Evolutionary conservation across 1,140 invertebrate genomes (phyloP).

Genomic region (Drosophila takahashii): DNA sequence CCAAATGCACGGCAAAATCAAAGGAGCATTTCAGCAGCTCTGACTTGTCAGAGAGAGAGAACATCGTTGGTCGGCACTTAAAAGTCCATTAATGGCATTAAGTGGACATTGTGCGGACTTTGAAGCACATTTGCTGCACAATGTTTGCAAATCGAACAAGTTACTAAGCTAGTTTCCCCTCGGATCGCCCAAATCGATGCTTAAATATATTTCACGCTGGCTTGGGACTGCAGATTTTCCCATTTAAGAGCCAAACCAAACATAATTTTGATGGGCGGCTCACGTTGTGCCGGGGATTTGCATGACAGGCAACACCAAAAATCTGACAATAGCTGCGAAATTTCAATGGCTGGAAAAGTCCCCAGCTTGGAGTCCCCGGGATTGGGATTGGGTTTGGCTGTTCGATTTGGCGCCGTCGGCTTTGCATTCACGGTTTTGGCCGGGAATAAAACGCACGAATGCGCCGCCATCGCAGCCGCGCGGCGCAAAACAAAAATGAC

Average conservation of each 20-base stretch:
- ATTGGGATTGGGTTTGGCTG: slow-evolving; percentile 20
- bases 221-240: neutral
- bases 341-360: slow-evolving; percentile 63
- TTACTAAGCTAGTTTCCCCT: slow-evolving; percentile 5
- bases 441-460: slow-evolving; percentile 79
- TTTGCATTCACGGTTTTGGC: slow-evolving; percentile 76
- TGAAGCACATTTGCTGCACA: slow-evolving; percentile 63
- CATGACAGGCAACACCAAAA: slow-evolving; percentile 63
- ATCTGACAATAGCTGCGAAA: slow-evolving; percentile 70
- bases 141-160: slow-evolving; percentile 48
- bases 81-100: slow-evolving; percentile 82
- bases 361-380: slow-evolving; percentile 9
- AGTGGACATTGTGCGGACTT: slow-evolving; percentile 74
- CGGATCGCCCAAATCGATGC: neutral
- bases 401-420: slow-evolving; percentile 76
- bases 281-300: slow-evolving; percentile 58
- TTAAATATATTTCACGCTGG: slow-evolving; percentile 1
- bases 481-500: slow-evolving; percentile 76
- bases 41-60: slow-evolving; percentile 47
- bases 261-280: slow-evolving; percentile 70
- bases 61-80: slow-evolving; percentile 76
- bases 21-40: slow-evolving; percentile 65
- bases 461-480: slow-evolving; percentile 30
- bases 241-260: slow-evolving; percentile 51
- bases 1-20: slow-evolving; percentile 47